Evolutionary conservation across 2,888 invertebrate genomes (phyloP).

Genomic region (Drosophila tripunctata): DNA sequence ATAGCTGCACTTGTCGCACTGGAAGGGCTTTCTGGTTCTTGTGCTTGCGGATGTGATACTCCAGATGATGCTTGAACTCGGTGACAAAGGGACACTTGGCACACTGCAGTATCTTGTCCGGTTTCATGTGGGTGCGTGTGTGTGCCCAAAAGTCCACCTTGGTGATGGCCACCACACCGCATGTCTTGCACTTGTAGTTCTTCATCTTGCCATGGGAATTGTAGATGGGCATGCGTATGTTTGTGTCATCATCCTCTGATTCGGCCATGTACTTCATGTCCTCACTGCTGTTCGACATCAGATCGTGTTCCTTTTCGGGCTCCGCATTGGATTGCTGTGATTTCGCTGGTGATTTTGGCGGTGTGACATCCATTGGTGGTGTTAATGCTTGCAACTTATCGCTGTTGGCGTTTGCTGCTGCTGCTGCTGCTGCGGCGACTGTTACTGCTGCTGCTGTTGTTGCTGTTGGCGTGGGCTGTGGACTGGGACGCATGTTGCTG

Average conservation of each 20-base stretch:
- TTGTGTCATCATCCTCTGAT: conserved; percentile 82
- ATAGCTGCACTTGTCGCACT: conserved; percentile 94
- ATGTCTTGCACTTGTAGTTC: conserved; percentile 96
- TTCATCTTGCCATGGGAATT: conserved; percentile 91
- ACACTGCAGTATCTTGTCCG: conserved; percentile 95
- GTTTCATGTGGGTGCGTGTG: conserved; percentile 94
- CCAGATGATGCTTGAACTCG: conserved; percentile 98
- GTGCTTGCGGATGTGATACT: conserved; percentile 98
- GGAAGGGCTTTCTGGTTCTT: conserved; percentile 97
- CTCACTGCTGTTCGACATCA: conserved; percentile 83
- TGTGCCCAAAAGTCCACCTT: conserved; percentile 98
- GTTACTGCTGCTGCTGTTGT: conserved; percentile 18
- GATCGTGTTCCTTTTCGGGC: conserved; percentile 80
- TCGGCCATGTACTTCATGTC: conserved; percentile 81
- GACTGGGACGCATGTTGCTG: conserved; percentile 65
- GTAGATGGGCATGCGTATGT: conserved; percentile 85
- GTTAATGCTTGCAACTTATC: conserved; percentile 80
- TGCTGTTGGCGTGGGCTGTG: conserved; percentile 60
- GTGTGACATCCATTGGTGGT: conserved; percentile 84
- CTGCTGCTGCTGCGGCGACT: conserved; percentile 16
- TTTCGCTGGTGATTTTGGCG: conserved; percentile 83
- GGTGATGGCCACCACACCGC: conserved; percentile 92
- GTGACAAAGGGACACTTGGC: conserved; percentile 98
- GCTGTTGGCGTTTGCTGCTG: conserved; percentile 28
- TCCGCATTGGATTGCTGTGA: conserved; percentile 57